Evolutionary conservation across 1,140 invertebrate species (phyloP), one percentile per base, ranked within the genome.

Genomic region (Pseudomyrmex cubaensis): DNA sequence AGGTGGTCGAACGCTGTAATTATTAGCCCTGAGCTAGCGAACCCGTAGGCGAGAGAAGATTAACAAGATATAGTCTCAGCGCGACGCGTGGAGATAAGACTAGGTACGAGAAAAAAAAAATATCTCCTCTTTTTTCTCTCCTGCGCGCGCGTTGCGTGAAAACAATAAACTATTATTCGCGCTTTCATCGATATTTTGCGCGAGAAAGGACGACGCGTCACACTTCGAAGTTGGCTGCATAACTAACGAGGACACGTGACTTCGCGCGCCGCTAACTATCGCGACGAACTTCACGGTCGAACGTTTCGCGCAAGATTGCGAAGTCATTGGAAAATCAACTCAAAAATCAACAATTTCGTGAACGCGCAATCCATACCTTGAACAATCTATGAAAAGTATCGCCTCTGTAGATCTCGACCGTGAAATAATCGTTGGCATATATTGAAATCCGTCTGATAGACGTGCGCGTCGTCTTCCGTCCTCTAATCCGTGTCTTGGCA

Each of bases 401-500:
- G 52, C 25, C 48, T 22, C 50, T 5, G 35, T 67, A 13, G 64
- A n/a, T 10, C 54, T 54, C 17, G 44, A 22, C 20, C 9, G 44
- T 1, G 0, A 5, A 52, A 48, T 4, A 44, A 61, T 63, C 7
- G n/a, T 35, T 35, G 12, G 22, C 10, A n/a, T 35, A 3, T 17
- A 35, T 35, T 35, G 50, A 77, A 13, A 50, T 75, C 56, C 56
- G 44, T 15, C 35, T 13, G 5, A 35, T 35, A 35, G 46, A 63
- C 22, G 22, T 9, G 52, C 50, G 46, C 50, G 46, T 61, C 61
- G 46, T 61, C 61, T 67, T 35, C 50, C 57, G 74, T 88, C 72
- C 59, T 87, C 35, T 85, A 87, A 87, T 88, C 83, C 83, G 86
- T 35, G 5, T 78, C 86, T 88, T 87, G 87, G 87, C 86, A 87